A percentile compares a stretch with the other conserved stretches of the same genome.
phyloP scores from a whole-genome alignment of 2,888 invertebrate genomes.

The Drosophila kambysellisi region DNA sequence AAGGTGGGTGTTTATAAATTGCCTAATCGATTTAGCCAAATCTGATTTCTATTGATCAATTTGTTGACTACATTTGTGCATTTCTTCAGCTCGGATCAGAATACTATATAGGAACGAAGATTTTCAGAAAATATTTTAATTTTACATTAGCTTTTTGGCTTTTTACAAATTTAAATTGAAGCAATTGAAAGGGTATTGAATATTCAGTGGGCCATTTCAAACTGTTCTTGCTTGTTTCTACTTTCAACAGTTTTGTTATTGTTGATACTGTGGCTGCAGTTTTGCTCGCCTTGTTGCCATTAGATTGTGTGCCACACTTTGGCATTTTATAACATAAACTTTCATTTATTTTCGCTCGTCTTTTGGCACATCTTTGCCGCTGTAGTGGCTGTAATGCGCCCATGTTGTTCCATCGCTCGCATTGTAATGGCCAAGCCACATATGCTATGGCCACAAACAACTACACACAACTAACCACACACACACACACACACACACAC shows the following conservation, averaged over 20 bases:
- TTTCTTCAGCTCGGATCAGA: neutral
- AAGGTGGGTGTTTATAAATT: neutral
- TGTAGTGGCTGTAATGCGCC: constrained; percentile 64
- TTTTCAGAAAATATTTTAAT: neutral
- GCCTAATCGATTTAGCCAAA: neutral
- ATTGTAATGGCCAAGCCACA: constrained; percentile 55
- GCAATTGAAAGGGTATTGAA: constrained; percentile 5
- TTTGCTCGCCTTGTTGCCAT: constrained; percentile 41
- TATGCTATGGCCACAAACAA: constrained; percentile 54
- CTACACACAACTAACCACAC: constrained; percentile 10
- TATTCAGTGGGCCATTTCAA: neutral
- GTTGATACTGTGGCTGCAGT: constrained; percentile 23
- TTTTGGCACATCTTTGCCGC: constrained; percentile 51
- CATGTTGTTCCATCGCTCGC: constrained; percentile 54
- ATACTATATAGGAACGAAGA: neutral
- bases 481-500: constrained; percentile 6
- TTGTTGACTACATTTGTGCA: neutral
- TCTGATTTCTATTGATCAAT: neutral
- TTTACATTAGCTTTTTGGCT: neutral
- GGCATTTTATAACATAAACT: constrained; percentile 82
- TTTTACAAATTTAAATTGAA: neutral
- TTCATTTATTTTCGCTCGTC: constrained; percentile 77
- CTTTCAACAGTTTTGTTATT: constrained; percentile 21
- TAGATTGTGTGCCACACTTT: constrained; percentile 79
- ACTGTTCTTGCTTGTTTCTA: neutral